Base-by-base conservation (phyloP, 2,797 vertebrate genomes). In the Cyprinella venusta region DNA sequence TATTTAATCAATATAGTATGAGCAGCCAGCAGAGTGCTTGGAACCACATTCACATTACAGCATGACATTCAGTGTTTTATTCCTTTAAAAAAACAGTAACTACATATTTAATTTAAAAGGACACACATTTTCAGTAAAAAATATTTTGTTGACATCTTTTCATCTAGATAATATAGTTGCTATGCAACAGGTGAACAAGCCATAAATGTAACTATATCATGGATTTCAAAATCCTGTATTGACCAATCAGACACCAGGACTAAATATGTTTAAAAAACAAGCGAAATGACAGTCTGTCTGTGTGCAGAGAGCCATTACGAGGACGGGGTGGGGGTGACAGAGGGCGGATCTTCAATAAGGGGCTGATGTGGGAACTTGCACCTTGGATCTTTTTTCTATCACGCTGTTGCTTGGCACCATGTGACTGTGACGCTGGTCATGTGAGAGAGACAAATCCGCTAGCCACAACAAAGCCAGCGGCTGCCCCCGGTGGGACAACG, bases 401-500 rank as follows among this genome's bases (percentile, higher is more conserved):
- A 45, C 21, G 52, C 79, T 30, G 64, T 83, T 83, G 19, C 91
- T 92, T 92, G 91, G 90, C 90, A 86, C 90, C 94, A 94, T 94
- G 94, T 93, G 94, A 96, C 91, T 91, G 88, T 91, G 90, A 93
- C 91, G 93, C 89, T 79, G 6, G 93, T 95, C 94, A 95, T 95
- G 94, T 95, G 94, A 95, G 92, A 92, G 48, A 93, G 93, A 94
- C 94, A 95, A 95, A 95, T 94, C 94, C 93, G 90, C 90, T 87
- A 91, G 91, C 87, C 93, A 95, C 93, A 95, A 96, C 95, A 94
- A 94, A 94, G 95, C 92, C 93, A 94, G 94, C 89, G 90, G 89
- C 88, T 86, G 92, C 92, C 42, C 93, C 93, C 92, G 86, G 86
- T 91, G 92, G 59, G 92, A 93, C 91, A 63, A 91, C 93, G 92